Evolutionary conservation across 2,797 vertebrate genomes (phyloP).

Genomic region (Limosa lapponica): DNA sequence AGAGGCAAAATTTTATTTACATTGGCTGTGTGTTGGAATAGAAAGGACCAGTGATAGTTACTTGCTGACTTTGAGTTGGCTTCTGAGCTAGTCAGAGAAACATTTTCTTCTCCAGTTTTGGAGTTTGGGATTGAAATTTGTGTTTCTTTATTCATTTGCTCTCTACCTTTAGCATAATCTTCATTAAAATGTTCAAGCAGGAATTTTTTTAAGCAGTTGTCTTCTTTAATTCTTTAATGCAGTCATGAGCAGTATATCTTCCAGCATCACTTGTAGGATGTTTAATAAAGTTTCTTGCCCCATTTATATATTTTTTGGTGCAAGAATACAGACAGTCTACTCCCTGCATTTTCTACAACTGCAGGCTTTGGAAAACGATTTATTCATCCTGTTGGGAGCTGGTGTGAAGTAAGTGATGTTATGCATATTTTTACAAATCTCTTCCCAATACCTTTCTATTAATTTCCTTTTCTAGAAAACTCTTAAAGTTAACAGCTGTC

Average conservation of each 20-base stretch:
- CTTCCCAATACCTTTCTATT: not conserved
- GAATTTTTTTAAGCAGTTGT: not conserved
- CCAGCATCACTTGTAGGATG: not conserved
- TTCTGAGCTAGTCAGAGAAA: not conserved
- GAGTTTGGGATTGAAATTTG: not conserved
- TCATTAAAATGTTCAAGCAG: not conserved
- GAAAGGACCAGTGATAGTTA: not conserved
- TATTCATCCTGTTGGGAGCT: not conserved
- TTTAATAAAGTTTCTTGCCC: not conserved
- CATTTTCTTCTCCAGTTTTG: not conserved
- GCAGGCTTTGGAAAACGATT: not conserved
- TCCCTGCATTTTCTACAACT: not conserved
- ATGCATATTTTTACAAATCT: not conserved
- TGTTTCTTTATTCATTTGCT: not conserved
- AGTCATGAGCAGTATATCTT: not conserved
- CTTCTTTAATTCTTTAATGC: not conserved
- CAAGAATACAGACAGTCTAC: not conserved
- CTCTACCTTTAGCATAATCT: not conserved
- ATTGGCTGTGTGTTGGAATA: not conserved
- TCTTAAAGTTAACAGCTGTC: not conserved
- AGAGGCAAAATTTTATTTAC: not conserved
- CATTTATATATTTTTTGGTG: not conserved
- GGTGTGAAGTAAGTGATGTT: not conserved
- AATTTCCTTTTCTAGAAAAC: not conserved
- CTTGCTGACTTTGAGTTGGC: not conserved